Conservation (phyloP, 2,888 invertebrate species). For the Drosophila subsilvestris region DNA sequence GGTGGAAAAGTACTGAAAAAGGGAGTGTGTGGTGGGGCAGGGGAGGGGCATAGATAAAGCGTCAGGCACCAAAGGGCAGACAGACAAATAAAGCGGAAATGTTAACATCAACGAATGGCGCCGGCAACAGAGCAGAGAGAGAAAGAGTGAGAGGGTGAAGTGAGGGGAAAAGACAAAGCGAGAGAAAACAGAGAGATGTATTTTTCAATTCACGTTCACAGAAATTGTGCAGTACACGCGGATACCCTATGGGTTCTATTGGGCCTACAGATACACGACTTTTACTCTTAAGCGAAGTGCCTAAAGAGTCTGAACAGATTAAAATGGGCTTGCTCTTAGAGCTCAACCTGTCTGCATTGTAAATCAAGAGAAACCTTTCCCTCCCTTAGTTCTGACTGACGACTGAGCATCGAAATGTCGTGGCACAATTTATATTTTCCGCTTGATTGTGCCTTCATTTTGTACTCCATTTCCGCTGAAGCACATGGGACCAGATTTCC, state of each 20-base stretch:
- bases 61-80: conserved; percentile 43
- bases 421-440: neutral
- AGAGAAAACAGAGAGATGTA: neutral
- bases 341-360: neutral
- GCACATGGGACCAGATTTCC: conserved; percentile 47
- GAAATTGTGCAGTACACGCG: neutral
- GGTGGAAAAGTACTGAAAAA: conserved; percentile 33
- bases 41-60: conserved; percentile 57
- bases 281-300: no score
- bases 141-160: neutral
- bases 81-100: conserved; percentile 73
- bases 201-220: neutral
- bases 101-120: conserved; percentile 79
- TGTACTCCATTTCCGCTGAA: conserved; percentile 70
- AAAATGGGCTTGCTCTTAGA: no score
- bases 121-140: conserved; percentile 16
- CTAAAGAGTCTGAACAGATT: no score
- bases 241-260: neutral
- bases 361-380: neutral
- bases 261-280: neutral
- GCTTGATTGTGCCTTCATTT: conserved; percentile 45
- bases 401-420: neutral
- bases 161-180: neutral
- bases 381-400: neutral
- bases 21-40: conserved; percentile 18